These are phyloP conservation scores for Ochotona curzoniae DNA, from an alignment of 2,113 vertebrate species.

Conservation along the genomic window DNA sequence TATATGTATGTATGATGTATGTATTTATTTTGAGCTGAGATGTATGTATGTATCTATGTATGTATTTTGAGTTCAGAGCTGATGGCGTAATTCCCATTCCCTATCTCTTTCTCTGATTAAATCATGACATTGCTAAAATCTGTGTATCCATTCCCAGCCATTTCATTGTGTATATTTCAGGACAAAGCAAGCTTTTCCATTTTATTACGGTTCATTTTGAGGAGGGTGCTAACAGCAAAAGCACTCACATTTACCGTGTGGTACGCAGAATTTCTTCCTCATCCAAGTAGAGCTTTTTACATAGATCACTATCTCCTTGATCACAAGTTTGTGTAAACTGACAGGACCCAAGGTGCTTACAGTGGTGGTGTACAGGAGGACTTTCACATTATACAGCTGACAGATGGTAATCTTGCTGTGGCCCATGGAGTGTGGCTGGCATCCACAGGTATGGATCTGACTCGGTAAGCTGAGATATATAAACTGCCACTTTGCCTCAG, in stretches of 20 bases:
- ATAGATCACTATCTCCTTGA: slow-evolving; percentile 92
- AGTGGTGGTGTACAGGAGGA: slow-evolving; percentile 91
- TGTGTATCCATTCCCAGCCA: slow-evolving; percentile 90
- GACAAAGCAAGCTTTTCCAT: slow-evolving; percentile 93
- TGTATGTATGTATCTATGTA: too few species aligned
- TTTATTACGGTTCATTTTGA: slow-evolving; percentile 92
- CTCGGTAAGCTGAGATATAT: slow-evolving; percentile 92
- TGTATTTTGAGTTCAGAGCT: slow-evolving; percentile 93
- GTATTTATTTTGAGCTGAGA: too few species aligned
- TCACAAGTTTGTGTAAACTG: slow-evolving; percentile 89
- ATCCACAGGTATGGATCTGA: slow-evolving; percentile 90
- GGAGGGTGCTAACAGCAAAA: slow-evolving; percentile 92
- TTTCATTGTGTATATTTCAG: slow-evolving; percentile 91
- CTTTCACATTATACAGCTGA: slow-evolving; percentile 93
- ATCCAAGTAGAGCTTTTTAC: slow-evolving; percentile 91
- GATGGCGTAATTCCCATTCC: slow-evolving; percentile 92
- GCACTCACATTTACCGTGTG: slow-evolving; percentile 93
- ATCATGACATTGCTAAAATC: slow-evolving; percentile 94
- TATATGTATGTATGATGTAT: too few species aligned
- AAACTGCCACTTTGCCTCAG: slow-evolving; percentile 90
- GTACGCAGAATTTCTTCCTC: slow-evolving; percentile 93
- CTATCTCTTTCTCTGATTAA: slow-evolving; percentile 94
- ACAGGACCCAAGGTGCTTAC: slow-evolving; percentile 89
- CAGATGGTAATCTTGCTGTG: slow-evolving; percentile 92
- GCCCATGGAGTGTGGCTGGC: slow-evolving; percentile 93